Base-by-base conservation (phyloP, 2,888 invertebrate species). In the Eubasilissa splendida region DNA sequence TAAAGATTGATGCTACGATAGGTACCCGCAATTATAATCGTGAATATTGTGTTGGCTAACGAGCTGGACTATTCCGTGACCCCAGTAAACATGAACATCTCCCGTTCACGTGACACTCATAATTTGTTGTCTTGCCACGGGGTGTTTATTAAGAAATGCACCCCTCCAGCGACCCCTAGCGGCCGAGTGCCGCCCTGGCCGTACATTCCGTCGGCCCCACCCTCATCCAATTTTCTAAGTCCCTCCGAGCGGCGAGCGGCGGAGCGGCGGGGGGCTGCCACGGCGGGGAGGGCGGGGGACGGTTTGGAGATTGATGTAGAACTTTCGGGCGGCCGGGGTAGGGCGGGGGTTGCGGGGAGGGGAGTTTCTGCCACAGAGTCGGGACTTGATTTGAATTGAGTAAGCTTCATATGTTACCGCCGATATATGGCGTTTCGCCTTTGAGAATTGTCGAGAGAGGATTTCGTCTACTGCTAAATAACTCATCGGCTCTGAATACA, bases 161-260 rank as follows among this genome's bases (percentile, higher is more conserved):
- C 12, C 58, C 58, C 4, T 8, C 22, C 22, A 1, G 12, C 14
- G 4, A 8, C 14, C 14, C 58, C 14, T 22, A n/a, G 58, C 58
- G 12, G 58, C 58, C n/a, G 7, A 42, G 10, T 74, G 50, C 73
- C n/a, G 11, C 59, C 73, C 79, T 73, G 73, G 31, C 66, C 60
- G 75, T 73, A 70, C 82, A 83, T 82, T 83, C 83, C 83, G 63
- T 78, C 82, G 63, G 76, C 42, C 79, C 80, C 78, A 60, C 80
- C 83, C 83, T 83, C 80, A 83, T 83, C 83, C 83, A 83, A 83
- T 83, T 83, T 83, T 83, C 83, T 83, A 83, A 83, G 83, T 83
- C 83, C 70, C 74, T 77, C 80, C 56, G 63, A 56, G 76, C 77
- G n/a, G 66, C 56, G 79, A 53, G 76, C 50, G 65, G 71, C 56